Base-by-base conservation (phyloP, 2,888 invertebrate species). In the Iselma pallidipennis region DNA sequence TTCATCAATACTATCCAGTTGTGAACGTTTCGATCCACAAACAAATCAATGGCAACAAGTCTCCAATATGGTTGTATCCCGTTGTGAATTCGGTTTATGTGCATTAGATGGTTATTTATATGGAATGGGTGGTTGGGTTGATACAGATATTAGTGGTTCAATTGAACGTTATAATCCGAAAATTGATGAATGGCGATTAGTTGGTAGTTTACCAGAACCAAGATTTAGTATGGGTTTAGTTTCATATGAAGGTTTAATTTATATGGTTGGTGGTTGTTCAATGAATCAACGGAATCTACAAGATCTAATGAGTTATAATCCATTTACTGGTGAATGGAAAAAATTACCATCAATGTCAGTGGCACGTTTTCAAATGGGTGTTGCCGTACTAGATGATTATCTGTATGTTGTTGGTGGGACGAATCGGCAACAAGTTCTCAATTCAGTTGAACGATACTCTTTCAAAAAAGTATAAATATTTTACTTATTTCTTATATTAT, bases 41-140 rank as follows among this genome's bases (percentile, higher is more conserved):
- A 67, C 67, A n/a, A 70, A 71, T 57, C 68, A 66, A 9, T 74
- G 73, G 74, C 71, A 64, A 21, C 58, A 61, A 42, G 68, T 90
- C 73, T 84, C 89, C 5, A 87, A 88, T 10, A 92, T 93, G 91
- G 88, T 89, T 66, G 91, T 92, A 70, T 91, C 94, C 0, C 86
- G 96, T 21, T 96, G 95, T 82, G 95, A 95, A 80, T 93, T 96
- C 78, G 95, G 96, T 1, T 82, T 95, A 65, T 93, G 94, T 74
- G 91, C 92, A 12, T 87, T 92, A 80, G 90, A 92, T 70, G 93
- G 92, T 26, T 88, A 87, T 73, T 82, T 96, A 61, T 94, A 92
- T 78, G 95, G 95, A 0, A 89, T 96, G 71, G 96, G 96, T 48
- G 96, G 96, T 3, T 96, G 96, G 95, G 90, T 96, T 29, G 96